Evolutionary conservation across 1,140 invertebrate genomes (phyloP), one percentile per base, ranked within the genome.

Genomic region (Leptopilina clavipes): DNA sequence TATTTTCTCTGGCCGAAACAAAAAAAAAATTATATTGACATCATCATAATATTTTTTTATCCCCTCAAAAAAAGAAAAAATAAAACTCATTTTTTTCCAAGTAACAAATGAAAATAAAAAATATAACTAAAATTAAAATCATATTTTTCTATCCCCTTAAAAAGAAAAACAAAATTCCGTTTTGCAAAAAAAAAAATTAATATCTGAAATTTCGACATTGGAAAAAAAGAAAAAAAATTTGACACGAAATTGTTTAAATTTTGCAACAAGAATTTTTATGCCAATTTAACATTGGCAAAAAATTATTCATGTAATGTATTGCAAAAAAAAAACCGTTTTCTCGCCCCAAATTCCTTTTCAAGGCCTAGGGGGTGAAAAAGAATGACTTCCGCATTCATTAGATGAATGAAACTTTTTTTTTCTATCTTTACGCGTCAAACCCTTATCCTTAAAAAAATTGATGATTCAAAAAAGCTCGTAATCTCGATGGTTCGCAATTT

Each of bases 391-490:
- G 8, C 48, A 52, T 52, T 52, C 48, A 52, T 52, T 52, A 52
- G 48, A 52, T 52, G 48, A 52, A 52, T 52, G 48, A 52, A 52
- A 52, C 48, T 52, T 52, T 52, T 48, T 48, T 48, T 52, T 52
- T 52, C 6, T 52, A 52, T n/a, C 48, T 52, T 17, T n/a, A 6
- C 14, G 44, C 17, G 48, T 52, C 48, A 52, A 52, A 52, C 48
- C n/a, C 48, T 52, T 52, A 17, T 52, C 14, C 37, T 40, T 31
- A 31, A 31, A 31, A 31, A 52, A 52, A 52, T 52, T 52, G 48
- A 52, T 52, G 48, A 17, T 17, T 52, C n/a, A 17, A 52, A 52
- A 52, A 52, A 45, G 11, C 14, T n/a, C n/a, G 14, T 17, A 52
- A 52, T 52, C 8, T 17, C 14, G 48, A 52, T n/a, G n/a, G 14